Base-by-base conservation (phyloP, 2,888 invertebrate genomes). In the Horisme vitalbata region DNA sequence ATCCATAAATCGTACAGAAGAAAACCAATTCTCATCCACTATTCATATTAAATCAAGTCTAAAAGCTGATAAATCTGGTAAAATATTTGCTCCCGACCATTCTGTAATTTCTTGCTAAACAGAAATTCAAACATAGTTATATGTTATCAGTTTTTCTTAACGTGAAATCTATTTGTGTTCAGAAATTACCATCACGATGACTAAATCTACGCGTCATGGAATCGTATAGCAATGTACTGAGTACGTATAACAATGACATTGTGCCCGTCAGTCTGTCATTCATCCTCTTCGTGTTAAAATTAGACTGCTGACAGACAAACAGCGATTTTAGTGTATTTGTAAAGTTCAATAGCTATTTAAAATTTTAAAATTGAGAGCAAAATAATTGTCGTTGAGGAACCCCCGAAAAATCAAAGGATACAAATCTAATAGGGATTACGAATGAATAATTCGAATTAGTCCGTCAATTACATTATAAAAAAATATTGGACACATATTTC, bases 161-260 rank as follows among this genome's bases (percentile, higher is more conserved):
- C 4, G 4, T 5, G 18, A 6, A 5, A 18, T 6, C 18, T 23
- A 23, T n/a, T n/a, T 23, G 8, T n/a, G 20, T n/a, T 12, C 26
- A 20, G 4, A 32, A 43, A 37, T 28, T 5, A 33, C 10, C 14
- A 26, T 38, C 24, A 30, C 9, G 23, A 39, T 47, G 32, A 26
- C 14, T 28, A 21, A 32, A 31, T 15, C 32, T 9, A 28, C 28
- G 33, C 37, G 32, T 27, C 41, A 36, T 32, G 35, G 30, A 46
- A 39, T 39, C 13, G 18, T 39, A 10, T 21, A 14, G 18, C 21
- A 28, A 35, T 44, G 18, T 12, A n/a, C 28, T 21, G 11, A 39
- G 31, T 30, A 33, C 32, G 8, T 36, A 7, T 32, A 21, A 41
- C 48, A 31, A 48, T 38, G 30, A 9, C 28, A 43, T 33, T 47